Evolutionary conservation across 2,113 vertebrate genomes (phyloP), one percentile per base, ranked within the genome.

Genomic region (Bagarius yarrelli): DNA sequence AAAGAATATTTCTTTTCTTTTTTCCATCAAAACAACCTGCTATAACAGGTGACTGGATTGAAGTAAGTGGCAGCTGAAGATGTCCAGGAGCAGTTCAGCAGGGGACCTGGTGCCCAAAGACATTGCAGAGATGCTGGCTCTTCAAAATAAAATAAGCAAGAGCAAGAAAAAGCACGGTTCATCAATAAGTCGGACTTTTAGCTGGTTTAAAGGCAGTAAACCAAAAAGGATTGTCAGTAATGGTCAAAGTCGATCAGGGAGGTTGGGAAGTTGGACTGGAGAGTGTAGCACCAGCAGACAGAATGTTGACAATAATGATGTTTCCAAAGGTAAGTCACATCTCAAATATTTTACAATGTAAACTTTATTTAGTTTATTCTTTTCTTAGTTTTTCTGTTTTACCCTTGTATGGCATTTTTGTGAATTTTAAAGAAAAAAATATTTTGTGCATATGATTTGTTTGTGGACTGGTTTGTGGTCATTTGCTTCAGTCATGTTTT

Each of bases 151-250:
- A 81, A 90, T 83, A 81, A 89, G 90, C 44, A 91, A 91, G 69
- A 86, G 88, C 64, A 90, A 88, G 88, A 93, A 87, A 88, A 93
- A 93, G 53, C 87, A 91, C 0, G 90, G 91, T 18, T 92, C 93
- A 71, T 91, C 94, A 76, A 86, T 98, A 82, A 94, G 95, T 64
- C 89, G 94, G 55, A 95, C 95, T 23, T 89, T 97, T 87, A 93
- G 93, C 90, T 97, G 96, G 96, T 81, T 97, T 53, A 94, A 95
- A 85, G 93, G 94, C 71, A 93, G 90, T 79, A 90, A 91, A 80
- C 91, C 88, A 88, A 94, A 90, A 88, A 93, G 91, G 87, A 92
- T 84, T 80, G 23, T 88, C 5, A 76, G 80, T 15, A 92, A 91
- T 40, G 92, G 91, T 64, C 83, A 87, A 56, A 85, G 74, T 85